Evolutionary conservation across 2,113 vertebrate species (phyloP), one percentile per base, ranked within the genome.

Genomic region (Geothlypis trichas): DNA sequence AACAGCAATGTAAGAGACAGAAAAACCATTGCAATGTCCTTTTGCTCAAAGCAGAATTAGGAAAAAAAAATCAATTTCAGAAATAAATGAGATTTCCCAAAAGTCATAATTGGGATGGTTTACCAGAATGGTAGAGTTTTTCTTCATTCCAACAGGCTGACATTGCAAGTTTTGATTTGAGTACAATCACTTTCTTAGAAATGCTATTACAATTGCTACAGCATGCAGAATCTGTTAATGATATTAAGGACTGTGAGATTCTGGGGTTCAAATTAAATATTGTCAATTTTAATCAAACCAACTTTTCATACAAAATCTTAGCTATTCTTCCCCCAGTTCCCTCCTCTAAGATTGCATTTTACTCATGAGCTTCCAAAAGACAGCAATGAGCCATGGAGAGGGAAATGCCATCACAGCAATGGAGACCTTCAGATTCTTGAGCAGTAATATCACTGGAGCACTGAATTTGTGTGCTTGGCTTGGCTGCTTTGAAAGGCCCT

Each of bases 261-360:
- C 39, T 49, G 54, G 42, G 16, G 15, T 67, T 93, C 19, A 51
- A 63, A 77, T 74, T 58, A 63, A 80, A 14, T 89, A 35, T 30
- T 75, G 24, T 46, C 21, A 44, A 11, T 95, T 92, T 77, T 67
- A 58, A 80, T 74, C 26, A 87, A 76, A 46, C 14, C 6, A 71
- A 8, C 17, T 85, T 80, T 46, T 90, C 5, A 3, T 31, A 13
- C 46, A 24, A 33, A 37, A 15, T 77, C 67, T n/a, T n/a, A 30
- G 3, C 13, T 65, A 49, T 20, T 41, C 16, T 28, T 0, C 2
- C 1, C 11, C 9, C 13, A 24, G 6, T 22, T 67, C 7, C 15
- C 7, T 30, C 2, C 20, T 33, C 5, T 13, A 46, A 28, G 7
- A 6, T 17, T 90, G 15, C 8, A 46, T 88, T 87, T 85, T 94